Percentiles rank a stretch among this genome's conserved stretches.
These are phyloP conservation scores for Nycticorax nycticorax DNA, from an alignment of 2,113 vertebrate genomes.

Conservation along the genomic window DNA sequence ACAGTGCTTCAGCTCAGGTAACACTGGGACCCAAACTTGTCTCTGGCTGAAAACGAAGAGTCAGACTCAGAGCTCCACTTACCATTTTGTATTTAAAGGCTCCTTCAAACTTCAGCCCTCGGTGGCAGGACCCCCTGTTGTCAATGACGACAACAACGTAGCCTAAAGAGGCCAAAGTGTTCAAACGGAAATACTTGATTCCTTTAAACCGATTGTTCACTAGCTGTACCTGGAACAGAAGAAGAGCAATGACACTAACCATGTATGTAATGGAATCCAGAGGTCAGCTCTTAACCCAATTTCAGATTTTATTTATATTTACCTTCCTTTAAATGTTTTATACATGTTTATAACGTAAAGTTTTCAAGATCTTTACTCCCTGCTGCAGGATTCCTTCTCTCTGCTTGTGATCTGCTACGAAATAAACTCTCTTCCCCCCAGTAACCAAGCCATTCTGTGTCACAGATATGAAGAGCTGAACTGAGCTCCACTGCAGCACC, in stretches of 20 bases:
- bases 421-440: neutral
- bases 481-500: neutral
- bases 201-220: slow-evolving; percentile 86
- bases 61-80: slow-evolving; percentile 37
- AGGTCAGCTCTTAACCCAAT: neutral
- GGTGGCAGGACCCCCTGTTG: slow-evolving; percentile 83
- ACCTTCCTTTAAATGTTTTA: neutral
- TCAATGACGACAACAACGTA: slow-evolving; percentile 84
- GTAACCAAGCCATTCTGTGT: neutral
- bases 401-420: neutral
- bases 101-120: slow-evolving; percentile 84
- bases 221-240: slow-evolving; percentile 78
- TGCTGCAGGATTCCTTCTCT: neutral
- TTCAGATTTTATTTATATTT: neutral
- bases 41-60: neutral
- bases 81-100: slow-evolving; percentile 87
- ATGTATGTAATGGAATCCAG: neutral
- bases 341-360: neutral
- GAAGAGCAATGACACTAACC: neutral
- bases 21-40: neutral
- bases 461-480: neutral
- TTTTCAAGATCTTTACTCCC: neutral
- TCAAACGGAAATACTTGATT: slow-evolving; percentile 83
- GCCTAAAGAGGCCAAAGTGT: slow-evolving; percentile 81
- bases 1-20: neutral